A percentile compares a stretch with the other conserved stretches of the same genome.
Conservation (phyloP, 1,140 invertebrate species). For the Neodiprion lecontei region DNA sequence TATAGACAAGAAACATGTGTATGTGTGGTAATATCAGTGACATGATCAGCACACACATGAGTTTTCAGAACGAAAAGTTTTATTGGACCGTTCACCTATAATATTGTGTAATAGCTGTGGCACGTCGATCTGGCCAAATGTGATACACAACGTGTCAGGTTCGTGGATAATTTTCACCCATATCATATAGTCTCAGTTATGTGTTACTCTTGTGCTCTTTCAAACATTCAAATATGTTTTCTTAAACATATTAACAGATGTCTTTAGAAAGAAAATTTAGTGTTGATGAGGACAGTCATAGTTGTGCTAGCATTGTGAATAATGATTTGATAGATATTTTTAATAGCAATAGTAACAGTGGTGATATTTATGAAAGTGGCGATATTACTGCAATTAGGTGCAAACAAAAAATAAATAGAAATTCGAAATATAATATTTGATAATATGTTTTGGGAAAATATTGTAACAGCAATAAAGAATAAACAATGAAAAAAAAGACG, state of each 20-base stretch:
- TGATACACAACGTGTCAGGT: background rate
- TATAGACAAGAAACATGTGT: too few species aligned
- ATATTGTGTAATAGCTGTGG: too few species aligned
- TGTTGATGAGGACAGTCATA: slow-evolving; percentile 3
- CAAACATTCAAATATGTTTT: slow-evolving; percentile 3
- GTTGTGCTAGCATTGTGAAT: background rate
- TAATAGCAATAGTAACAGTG: slow-evolving; percentile 7
- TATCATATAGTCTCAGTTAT: background rate
- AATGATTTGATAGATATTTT: background rate
- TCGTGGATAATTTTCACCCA: background rate
- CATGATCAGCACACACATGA: too few species aligned
- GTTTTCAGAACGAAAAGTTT: too few species aligned
- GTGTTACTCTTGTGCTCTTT: slow-evolving; percentile 1
- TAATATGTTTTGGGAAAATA: slow-evolving; percentile 6
- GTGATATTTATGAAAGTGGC: slow-evolving; percentile 11
- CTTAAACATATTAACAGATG: slow-evolving; percentile 6
- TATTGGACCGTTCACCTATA: too few species aligned
- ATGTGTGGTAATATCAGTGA: too few species aligned
- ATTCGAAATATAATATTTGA: background rate
- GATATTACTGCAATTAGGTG: background rate
- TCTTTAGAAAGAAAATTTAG: slow-evolving; percentile 10
- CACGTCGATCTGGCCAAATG: background rate
- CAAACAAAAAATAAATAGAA: background rate
- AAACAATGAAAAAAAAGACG: slow-evolving; percentile 9
- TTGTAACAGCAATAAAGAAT: background rate